These are phyloP conservation scores for Rhagoletis zephyria DNA, from an alignment of 1,140 invertebrate species.

Conservation along the genomic window DNA sequence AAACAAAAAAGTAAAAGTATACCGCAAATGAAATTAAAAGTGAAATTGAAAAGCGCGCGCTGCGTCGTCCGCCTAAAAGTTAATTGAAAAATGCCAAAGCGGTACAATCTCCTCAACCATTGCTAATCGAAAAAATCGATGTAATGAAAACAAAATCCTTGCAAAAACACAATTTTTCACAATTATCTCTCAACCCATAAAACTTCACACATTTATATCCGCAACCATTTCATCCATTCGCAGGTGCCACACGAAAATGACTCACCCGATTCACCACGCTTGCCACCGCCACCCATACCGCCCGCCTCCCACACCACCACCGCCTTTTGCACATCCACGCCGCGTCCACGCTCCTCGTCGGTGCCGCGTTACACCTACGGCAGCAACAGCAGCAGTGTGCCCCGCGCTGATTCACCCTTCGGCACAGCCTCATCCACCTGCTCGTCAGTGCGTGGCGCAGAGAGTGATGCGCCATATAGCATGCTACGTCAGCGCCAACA, in stretches of 20 bases:
- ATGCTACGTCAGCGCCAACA: slow-evolving; percentile 32
- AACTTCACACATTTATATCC: slow-evolving; percentile 27
- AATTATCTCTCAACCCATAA: background rate
- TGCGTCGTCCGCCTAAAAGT: background rate
- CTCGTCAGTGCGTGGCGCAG: slow-evolving; percentile 67
- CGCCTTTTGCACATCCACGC: slow-evolving; percentile 40
- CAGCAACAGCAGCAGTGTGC: slow-evolving; percentile 53
- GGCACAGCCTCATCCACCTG: slow-evolving; percentile 70
- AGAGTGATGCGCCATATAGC: slow-evolving; percentile 66
- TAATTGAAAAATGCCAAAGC: slow-evolving; percentile 29
- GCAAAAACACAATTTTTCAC: background rate
- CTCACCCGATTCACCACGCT: slow-evolving; percentile 67
- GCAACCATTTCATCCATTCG: slow-evolving; percentile 40
- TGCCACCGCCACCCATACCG: slow-evolving; percentile 22
- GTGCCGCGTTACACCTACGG: slow-evolving; percentile 69
- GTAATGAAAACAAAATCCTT: background rate
- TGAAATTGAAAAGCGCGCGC: background rate
- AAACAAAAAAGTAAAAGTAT: background rate
- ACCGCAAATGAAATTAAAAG: slow-evolving; percentile 9
- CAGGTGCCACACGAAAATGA: slow-evolving; percentile 70
- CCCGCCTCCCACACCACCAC: slow-evolving; percentile 6
- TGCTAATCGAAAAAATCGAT: background rate
- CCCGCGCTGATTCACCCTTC: slow-evolving; percentile 67
- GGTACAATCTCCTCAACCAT: background rate
- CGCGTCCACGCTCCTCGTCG: slow-evolving; percentile 58